Conservation (phyloP, 2,797 vertebrate species). For the Micrastur ruficollis region DNA sequence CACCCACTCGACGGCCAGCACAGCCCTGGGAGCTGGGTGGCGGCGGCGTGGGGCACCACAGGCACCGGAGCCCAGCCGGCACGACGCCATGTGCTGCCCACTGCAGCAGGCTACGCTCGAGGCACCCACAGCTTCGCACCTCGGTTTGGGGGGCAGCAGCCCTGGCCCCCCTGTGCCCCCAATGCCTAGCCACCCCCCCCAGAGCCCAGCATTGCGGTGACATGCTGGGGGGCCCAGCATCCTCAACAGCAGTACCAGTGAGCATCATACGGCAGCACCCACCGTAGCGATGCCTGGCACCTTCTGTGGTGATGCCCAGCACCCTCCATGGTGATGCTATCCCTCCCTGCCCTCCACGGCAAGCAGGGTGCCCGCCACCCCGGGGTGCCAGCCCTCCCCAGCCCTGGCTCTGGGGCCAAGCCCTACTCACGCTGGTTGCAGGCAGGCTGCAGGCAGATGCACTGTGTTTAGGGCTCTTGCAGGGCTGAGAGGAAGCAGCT, state of each 20-base stretch:
- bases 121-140: not conserved
- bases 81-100: not conserved
- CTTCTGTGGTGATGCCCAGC: fast-evolving
- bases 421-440: conserved; percentile 50
- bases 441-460: conserved; percentile 44
- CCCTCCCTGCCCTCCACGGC: not conserved
- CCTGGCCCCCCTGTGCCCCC: not conserved
- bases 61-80: not conserved
- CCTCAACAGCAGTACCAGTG: fast-evolving
- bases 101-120: not conserved
- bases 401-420: not conserved
- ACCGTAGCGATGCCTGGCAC: not conserved
- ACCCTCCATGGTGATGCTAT: not conserved
- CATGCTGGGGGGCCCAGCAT: fast-evolving
- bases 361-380: not conserved
- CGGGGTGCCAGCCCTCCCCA: not conserved
- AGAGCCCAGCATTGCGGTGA: fast-evolving
- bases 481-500: conserved; percentile 63
- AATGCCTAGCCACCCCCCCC: fast-evolving
- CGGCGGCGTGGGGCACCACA: fast-evolving
- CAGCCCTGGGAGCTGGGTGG: fast-evolving
- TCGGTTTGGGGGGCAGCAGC: not conserved
- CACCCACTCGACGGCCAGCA: fast-evolving
- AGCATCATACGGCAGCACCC: not conserved
- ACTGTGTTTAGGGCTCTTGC: conserved; percentile 61